Percentiles rank a stretch among this genome's conserved stretches.
Conservation (phyloP, 2,797 vertebrate species). For the Dermochelys coriacea region DNA sequence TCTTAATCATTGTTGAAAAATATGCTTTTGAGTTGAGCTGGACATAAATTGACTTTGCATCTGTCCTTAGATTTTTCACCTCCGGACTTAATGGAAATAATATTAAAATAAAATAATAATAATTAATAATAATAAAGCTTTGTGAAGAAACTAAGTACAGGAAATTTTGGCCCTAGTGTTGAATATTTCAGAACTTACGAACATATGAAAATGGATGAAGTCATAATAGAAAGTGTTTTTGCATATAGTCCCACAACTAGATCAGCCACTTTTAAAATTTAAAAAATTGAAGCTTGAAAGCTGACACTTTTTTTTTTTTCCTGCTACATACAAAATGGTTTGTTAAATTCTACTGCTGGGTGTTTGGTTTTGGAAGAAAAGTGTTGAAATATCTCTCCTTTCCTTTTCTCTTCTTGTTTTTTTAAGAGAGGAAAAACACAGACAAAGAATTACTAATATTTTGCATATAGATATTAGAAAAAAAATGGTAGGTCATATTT, state of each 20-base stretch:
- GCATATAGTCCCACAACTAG: not conserved
- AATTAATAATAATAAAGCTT: not conserved
- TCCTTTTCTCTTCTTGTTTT: not conserved
- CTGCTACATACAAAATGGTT: not conserved
- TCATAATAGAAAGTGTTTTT: not conserved
- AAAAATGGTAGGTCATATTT: constrained; percentile 46
- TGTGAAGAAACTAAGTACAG: not conserved
- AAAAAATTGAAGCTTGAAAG: not conserved
- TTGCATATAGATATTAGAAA: constrained; percentile 43
- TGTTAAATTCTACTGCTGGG: not conserved
- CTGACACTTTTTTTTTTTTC: not conserved
- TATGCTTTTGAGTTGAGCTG: not conserved
- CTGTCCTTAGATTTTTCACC: not conserved
- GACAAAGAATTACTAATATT: constrained; percentile 53
- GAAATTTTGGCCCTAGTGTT: not conserved
- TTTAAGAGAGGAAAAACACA: not conserved
- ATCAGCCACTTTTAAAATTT: not conserved
- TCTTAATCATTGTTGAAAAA: not conserved
- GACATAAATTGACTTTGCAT: not conserved
- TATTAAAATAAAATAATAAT: not conserved
- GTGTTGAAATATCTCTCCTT: not conserved
- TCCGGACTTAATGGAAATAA: not conserved
- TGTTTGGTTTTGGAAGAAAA: constrained; percentile 12
- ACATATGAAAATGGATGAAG: not conserved
- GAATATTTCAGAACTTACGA: not conserved